Conservation (phyloP, 2,113 vertebrate species). For the Nansenia antarctica region DNA sequence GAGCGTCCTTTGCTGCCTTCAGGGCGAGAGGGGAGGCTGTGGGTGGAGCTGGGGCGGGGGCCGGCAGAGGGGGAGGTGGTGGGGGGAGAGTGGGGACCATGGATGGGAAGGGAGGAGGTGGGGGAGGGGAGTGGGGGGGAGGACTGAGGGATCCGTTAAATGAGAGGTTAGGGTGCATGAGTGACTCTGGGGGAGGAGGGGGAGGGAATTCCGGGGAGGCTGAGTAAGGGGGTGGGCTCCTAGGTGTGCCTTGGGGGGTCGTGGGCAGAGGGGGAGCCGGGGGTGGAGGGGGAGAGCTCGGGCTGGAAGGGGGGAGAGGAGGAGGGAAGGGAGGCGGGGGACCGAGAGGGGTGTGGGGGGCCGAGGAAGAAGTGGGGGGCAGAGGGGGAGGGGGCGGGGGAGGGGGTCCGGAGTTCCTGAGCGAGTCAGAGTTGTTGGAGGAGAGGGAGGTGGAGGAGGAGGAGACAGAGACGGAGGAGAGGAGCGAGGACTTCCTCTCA, state of each 20-base stretch:
- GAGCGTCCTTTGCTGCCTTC: conserved; percentile 68
- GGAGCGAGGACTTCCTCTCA: conserved; percentile 93
- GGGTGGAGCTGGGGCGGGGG: conserved; percentile 46
- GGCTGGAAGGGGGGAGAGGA: conserved; percentile 34
- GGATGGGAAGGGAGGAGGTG: conserved; percentile 39
- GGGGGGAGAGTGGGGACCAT: conserved; percentile 7
- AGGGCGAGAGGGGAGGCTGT: conserved; percentile 70
- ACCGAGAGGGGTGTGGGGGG: conserved; percentile 54
- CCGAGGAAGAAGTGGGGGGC: conserved; percentile 31
- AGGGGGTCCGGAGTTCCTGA: conserved; percentile 63
- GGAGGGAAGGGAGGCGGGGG: conserved; percentile 60
- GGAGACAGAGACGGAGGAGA: conserved; percentile 89
- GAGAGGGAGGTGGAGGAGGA: conserved; percentile 96
- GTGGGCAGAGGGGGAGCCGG: conserved; percentile 42
- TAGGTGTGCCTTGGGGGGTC: conserved; percentile 32
- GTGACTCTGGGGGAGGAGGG: conserved; percentile 83
- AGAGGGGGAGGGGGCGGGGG: conserved; percentile 58
- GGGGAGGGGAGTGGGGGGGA: conserved; percentile 62
- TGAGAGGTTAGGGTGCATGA: conserved; percentile 61
- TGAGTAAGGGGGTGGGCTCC: conserved; percentile 51
- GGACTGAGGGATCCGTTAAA: conserved; percentile 65
- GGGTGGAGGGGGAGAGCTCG: conserved; percentile 31
- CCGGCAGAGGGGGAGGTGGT: conserved; percentile 44
- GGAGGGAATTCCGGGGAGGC: conserved; percentile 76
- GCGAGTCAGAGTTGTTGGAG: conserved; percentile 89